Evolutionary conservation across 1,140 invertebrate genomes (phyloP).

Genomic region (Theocolax elegans): DNA sequence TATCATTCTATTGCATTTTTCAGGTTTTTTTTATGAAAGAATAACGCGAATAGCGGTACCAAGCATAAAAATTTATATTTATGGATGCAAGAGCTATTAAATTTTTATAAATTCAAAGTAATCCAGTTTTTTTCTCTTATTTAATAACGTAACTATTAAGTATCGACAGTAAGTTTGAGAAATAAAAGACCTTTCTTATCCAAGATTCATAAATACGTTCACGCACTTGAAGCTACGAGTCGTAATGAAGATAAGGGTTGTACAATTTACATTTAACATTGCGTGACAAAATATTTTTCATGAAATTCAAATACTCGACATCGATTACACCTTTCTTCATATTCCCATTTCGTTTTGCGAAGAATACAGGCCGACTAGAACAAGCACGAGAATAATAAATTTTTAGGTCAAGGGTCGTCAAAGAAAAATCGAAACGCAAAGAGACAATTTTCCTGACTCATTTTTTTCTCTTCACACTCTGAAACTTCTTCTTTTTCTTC

Average conservation of each 20-base stretch:
- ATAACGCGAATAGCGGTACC: too few species aligned
- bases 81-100: too few species aligned
- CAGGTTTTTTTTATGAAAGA: too few species aligned
- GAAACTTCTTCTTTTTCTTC: neutral
- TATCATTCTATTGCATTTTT: too few species aligned
- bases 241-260: neutral
- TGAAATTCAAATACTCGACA: conserved; percentile 16
- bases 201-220: neutral
- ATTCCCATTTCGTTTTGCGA: neutral
- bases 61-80: too few species aligned
- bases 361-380: neutral
- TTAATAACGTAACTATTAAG: neutral
- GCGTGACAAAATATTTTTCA: conserved; percentile 11
- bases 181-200: neutral
- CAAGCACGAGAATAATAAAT: neutral
- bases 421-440: conserved; percentile 23
- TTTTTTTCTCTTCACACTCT: neutral
- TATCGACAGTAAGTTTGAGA: neutral
- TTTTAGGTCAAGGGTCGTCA: conserved; percentile 21
- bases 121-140: neutral
- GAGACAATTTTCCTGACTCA: neutral
- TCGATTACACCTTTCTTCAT: neutral
- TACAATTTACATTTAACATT: conserved; percentile 22
- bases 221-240: neutral
- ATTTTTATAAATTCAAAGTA: too few species aligned